These are phyloP conservation scores for Adrianichthys oophorus DNA, from an alignment of 2,797 vertebrate species.

Conservation along the genomic window DNA sequence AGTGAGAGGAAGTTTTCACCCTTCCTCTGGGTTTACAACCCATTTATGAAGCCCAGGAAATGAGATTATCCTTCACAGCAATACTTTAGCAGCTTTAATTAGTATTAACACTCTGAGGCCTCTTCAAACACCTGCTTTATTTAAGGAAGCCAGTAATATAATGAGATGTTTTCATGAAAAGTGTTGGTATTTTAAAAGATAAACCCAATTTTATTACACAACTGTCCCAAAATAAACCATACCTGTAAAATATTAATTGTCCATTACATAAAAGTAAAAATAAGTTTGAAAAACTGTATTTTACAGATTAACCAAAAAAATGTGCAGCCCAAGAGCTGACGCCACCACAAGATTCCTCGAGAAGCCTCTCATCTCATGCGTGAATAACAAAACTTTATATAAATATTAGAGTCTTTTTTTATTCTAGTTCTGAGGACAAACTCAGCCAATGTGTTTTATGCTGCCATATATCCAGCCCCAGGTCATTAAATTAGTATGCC, in stretches of 20 bases:
- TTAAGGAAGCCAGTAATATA: slow-evolving; percentile 27
- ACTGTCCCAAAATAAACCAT: slow-evolving; percentile 3
- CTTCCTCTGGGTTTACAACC: slow-evolving; percentile 37
- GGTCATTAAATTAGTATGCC: slow-evolving; percentile 44
- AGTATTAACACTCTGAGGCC: slow-evolving; percentile 28
- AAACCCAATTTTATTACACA: slow-evolving; percentile 5
- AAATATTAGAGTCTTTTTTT: slow-evolving; percentile 13
- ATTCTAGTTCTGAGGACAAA: slow-evolving; percentile 23
- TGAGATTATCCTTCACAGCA: slow-evolving; percentile 45
- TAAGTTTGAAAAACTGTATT: too few species aligned
- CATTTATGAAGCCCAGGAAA: slow-evolving; percentile 42
- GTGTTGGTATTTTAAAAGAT: slow-evolving; percentile 12
- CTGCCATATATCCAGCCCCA: slow-evolving; percentile 19
- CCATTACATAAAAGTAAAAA: background rate
- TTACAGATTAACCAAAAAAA: slow-evolving; percentile 9
- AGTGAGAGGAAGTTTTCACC: slow-evolving; percentile 11
- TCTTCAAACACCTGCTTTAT: slow-evolving; percentile 28
- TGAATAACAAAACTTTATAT: slow-evolving; percentile 32
- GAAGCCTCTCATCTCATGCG: slow-evolving; percentile 36
- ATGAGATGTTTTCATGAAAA: slow-evolving; percentile 31
- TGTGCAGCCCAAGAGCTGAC: slow-evolving; percentile 29
- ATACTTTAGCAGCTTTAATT: slow-evolving; percentile 50
- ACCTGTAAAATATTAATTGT: slow-evolving; percentile 2
- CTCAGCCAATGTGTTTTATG: slow-evolving; percentile 17
- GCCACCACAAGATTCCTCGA: slow-evolving; percentile 9